Conservation (phyloP, 2,797 vertebrate genomes). For the Chromobotia macracanthus region DNA sequence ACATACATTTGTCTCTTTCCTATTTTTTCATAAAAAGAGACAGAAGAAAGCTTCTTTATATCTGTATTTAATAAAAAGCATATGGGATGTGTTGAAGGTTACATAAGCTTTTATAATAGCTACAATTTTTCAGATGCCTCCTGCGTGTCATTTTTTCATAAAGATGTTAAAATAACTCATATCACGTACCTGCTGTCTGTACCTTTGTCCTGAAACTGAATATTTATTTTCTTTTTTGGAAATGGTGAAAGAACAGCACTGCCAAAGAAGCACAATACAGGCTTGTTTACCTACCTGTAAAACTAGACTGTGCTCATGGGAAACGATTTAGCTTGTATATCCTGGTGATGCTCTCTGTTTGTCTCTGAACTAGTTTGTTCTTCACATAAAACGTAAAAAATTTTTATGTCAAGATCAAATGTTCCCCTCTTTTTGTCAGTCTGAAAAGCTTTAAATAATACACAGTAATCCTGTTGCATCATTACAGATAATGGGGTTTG, state of each 20-base stretch:
- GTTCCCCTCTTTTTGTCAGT: not conserved
- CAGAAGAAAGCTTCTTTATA: not conserved
- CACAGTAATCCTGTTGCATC: no score
- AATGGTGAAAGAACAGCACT: not conserved
- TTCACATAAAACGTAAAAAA: not conserved
- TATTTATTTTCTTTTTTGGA: not conserved
- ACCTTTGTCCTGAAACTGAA: not conserved
- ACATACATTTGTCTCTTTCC: not conserved
- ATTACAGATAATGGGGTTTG: no score
- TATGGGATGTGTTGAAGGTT: not conserved
- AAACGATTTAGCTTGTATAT: not conserved
- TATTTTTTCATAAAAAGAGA: not conserved
- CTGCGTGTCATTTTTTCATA: not conserved
- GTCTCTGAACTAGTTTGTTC: not conserved
- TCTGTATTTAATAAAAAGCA: not conserved
- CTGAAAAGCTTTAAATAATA: not conserved
- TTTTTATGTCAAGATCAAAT: not conserved
- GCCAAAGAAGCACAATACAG: not conserved
- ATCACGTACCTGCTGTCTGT: not conserved
- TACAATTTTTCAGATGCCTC: not conserved
- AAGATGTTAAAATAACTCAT: not conserved
- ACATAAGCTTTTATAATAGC: not conserved
- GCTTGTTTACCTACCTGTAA: not conserved
- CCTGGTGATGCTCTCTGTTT: not conserved
- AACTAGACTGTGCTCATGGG: not conserved